A percentile compares a stretch with the other conserved stretches of the same genome.
phyloP scores from a whole-genome alignment of 2,888 invertebrate species.

The Mycalesis mineus region DNA sequence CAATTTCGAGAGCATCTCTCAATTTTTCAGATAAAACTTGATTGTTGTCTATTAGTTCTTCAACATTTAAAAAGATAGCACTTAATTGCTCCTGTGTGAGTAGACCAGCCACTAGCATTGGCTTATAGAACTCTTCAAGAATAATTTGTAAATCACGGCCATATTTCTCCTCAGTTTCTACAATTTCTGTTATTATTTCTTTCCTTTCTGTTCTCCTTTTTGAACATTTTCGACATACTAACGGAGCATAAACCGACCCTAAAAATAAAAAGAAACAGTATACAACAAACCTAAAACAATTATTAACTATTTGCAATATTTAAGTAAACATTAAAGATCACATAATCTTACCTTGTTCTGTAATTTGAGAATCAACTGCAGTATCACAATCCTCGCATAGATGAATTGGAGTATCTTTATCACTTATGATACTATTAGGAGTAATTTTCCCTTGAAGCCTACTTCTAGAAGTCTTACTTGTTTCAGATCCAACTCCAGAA shows the following conservation, averaged over 20 bases:
- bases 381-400: conserved; percentile 93
- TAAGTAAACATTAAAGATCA: too few species aligned
- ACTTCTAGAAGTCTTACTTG: conserved; percentile 90
- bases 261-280: too few species aligned
- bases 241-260: conserved; percentile 85
- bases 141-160: conserved; percentile 95
- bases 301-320: too few species aligned
- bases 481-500: conserved; percentile 95
- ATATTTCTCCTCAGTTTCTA: conserved; percentile 97
- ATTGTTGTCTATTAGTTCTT: conserved; percentile 93
- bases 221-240: conserved; percentile 92
- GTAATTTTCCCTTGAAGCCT: conserved; percentile 81
- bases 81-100: conserved; percentile 93
- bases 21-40: conserved; percentile 90
- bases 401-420: conserved; percentile 81
- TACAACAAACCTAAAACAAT: background rate
- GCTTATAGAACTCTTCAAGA: conserved; percentile 94
- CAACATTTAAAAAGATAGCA: conserved; percentile 94
- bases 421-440: conserved; percentile 65
- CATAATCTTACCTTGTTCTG: conserved; percentile 77
- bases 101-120: conserved; percentile 94
- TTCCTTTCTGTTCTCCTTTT: conserved; percentile 93
- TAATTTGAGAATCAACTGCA: conserved; percentile 85
- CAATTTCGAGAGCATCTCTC: conserved; percentile 90
- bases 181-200: conserved; percentile 96